Evolutionary conservation across 1,140 invertebrate species (phyloP).

Genomic region (Acyrthosiphon pisum): DNA sequence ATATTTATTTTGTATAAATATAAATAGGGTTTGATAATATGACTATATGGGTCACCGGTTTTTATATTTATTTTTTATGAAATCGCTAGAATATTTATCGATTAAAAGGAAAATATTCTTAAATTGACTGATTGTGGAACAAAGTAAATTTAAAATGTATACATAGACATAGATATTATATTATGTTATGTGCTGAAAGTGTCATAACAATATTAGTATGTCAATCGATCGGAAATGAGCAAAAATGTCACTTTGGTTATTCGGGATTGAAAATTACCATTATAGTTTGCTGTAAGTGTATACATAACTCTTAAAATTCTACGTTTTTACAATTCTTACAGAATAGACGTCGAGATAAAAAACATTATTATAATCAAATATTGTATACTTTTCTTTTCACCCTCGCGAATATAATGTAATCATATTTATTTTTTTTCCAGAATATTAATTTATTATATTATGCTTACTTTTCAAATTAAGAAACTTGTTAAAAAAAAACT

Average conservation of each 20-base stretch:
- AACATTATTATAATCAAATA: background rate
- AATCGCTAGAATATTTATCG: background rate
- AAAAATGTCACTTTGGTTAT: background rate
- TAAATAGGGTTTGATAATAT: background rate
- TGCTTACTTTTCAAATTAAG: background rate
- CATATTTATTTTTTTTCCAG: background rate
- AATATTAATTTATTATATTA: background rate
- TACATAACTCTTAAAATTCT: background rate
- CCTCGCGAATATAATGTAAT: background rate
- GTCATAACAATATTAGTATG: background rate
- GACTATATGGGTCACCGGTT: background rate
- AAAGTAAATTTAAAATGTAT: background rate
- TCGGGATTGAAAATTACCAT: background rate
- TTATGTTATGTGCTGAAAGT: background rate
- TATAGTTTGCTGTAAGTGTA: background rate
- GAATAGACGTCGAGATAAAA: background rate
- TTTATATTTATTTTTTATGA: background rate
- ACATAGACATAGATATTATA: background rate
- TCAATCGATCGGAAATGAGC: background rate
- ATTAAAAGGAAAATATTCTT: background rate
- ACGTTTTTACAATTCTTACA: background rate
- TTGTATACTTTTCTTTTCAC: background rate
- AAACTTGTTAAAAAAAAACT: background rate
- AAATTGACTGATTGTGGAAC: background rate
- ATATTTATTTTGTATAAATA: slow-evolving; percentile 16